Conservation (phyloP, 2,797 vertebrate genomes). For the Sphenopsis melanotis region DNA sequence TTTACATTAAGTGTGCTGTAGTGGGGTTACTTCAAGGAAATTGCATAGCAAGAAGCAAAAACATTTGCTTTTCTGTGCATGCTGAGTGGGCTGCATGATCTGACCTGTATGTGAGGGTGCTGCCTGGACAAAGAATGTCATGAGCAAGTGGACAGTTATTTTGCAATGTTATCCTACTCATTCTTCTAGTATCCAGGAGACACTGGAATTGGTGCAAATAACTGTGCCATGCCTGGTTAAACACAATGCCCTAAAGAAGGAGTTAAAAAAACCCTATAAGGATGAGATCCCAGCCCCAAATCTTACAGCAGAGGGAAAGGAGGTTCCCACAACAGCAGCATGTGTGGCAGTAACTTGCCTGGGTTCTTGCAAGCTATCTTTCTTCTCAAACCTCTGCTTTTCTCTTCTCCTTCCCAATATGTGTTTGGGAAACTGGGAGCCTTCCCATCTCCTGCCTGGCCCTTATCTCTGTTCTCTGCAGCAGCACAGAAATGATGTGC, state of each 20-base stretch:
- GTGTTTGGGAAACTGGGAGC: background rate
- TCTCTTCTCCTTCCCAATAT: background rate
- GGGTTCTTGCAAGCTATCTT: rapidly evolving
- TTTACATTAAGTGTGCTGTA: background rate
- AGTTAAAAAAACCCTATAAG: background rate
- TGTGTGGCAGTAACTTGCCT: background rate
- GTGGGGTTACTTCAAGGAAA: background rate
- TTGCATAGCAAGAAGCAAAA: background rate
- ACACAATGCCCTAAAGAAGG: background rate
- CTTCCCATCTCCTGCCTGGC: background rate
- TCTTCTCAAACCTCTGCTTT: background rate
- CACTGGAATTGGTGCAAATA: background rate
- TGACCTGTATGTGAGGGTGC: background rate
- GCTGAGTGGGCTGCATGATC: background rate
- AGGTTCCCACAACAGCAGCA: background rate
- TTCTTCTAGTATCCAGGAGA: conserved; percentile 57
- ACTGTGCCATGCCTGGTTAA: background rate
- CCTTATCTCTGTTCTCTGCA: background rate
- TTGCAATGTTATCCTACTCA: conserved; percentile 52
- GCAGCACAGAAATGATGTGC: conserved; percentile 8
- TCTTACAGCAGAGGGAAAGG: background rate
- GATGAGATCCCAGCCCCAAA: background rate
- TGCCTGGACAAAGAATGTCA: conserved; percentile 9
- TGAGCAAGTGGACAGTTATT: conserved; percentile 50
- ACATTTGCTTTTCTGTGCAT: background rate